A percentile compares a stretch with the other conserved stretches of the same genome.
These are phyloP conservation scores for Adelognathus sp. DNA, from an alignment of 2,888 invertebrate species.

Conservation along the genomic window DNA sequence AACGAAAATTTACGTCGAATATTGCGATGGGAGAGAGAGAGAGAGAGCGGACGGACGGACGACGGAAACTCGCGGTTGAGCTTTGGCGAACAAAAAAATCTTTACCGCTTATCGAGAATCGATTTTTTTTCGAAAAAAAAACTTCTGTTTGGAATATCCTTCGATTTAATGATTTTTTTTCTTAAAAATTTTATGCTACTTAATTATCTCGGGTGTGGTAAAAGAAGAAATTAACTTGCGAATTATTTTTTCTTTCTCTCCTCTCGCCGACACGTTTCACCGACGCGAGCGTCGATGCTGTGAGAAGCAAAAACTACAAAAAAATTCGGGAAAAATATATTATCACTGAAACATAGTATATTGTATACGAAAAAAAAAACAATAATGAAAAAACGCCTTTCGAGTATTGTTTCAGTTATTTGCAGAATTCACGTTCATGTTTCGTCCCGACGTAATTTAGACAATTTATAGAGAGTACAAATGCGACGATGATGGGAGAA, in stretches of 20 bases:
- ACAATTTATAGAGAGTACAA: slow-evolving; percentile 41
- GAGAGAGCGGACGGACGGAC: not conserved
- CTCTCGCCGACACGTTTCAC: not conserved
- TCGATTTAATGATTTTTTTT: not conserved
- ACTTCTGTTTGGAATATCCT: not conserved
- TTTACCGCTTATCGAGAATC: not conserved
- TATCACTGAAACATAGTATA: slow-evolving; percentile 10
- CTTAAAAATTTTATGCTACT: not conserved
- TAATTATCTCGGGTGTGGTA: not conserved
- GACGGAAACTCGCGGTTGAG: slow-evolving; percentile 7
- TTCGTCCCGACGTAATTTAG: slow-evolving; percentile 17
- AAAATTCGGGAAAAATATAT: slow-evolving; percentile 18
- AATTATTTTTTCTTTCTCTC: not conserved
- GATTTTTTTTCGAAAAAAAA: not conserved
- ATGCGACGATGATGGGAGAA: not conserved
- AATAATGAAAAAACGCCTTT: not conserved
- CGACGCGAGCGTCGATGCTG: not conserved
- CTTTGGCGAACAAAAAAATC: slow-evolving; percentile 1
- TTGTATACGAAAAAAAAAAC: slow-evolving; percentile 14
- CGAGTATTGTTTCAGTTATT: slow-evolving; percentile 30
- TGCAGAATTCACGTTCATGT: slow-evolving; percentile 16
- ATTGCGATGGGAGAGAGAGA: not conserved
- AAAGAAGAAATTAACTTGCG: not conserved
- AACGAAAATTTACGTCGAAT: slow-evolving; percentile 21
- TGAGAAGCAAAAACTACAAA: no score